A percentile compares a stretch with the other conserved stretches of the same genome.
Evolutionary conservation across 2,888 invertebrate genomes (phyloP).

Genomic region (Drosophila infuscata): DNA sequence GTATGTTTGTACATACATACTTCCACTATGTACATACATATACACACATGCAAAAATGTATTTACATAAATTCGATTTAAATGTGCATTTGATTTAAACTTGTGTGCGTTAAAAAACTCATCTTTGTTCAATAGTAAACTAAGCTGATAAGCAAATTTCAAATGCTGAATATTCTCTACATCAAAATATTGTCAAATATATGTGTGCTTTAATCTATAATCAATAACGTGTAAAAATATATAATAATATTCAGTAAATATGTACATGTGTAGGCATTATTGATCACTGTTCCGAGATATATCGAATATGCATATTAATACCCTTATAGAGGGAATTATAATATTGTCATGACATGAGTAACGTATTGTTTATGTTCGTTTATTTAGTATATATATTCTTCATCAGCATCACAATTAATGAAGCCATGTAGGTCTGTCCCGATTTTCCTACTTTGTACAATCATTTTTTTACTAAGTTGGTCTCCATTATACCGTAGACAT

Average conservation of each 20-base stretch:
- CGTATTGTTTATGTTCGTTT: no score
- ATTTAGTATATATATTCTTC: neutral
- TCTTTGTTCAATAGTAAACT: neutral
- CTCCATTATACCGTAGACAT: neutral
- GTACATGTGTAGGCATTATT: neutral
- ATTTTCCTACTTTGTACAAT: neutral
- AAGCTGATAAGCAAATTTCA: conserved; percentile 8
- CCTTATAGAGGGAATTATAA: neutral
- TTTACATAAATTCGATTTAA: neutral
- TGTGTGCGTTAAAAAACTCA: neutral
- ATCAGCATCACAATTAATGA: neutral
- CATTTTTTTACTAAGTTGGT: neutral
- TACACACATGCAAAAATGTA: neutral
- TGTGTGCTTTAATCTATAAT: neutral
- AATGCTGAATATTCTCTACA: neutral
- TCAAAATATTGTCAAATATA: neutral
- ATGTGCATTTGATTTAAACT: conserved; percentile 1
- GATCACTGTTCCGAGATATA: neutral
- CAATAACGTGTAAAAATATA: neutral
- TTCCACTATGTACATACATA: neutral
- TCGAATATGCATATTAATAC: neutral
- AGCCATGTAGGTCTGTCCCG: neutral
- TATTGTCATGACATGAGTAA: neutral
- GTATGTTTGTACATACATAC: neutral
- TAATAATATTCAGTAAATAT: neutral